Percentiles rank a stretch among this genome's conserved stretches.
phyloP scores from a whole-genome alignment of 2,797 vertebrate genomes.

The Yasuhikotakia modesta region DNA sequence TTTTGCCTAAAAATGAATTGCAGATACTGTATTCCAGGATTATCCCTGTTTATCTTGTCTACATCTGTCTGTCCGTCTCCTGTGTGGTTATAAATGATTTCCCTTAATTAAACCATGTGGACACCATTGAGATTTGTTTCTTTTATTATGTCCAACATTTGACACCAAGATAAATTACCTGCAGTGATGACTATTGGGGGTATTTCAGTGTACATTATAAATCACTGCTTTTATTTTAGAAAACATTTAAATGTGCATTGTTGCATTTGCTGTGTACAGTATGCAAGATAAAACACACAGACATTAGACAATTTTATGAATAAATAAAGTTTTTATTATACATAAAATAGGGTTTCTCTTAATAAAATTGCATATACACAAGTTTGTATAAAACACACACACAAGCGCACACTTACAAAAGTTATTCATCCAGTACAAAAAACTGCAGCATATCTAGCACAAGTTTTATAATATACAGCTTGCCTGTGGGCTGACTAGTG shows the following conservation, averaged over 20 bases:
- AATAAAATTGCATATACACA: slow-evolving; percentile 74
- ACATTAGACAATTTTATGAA: slow-evolving; percentile 41
- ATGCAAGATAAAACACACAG: not conserved
- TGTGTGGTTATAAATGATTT: slow-evolving; percentile 48
- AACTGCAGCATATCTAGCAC: slow-evolving; percentile 20
- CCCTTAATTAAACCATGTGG: slow-evolving; percentile 55
- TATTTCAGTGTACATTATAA: slow-evolving; percentile 6
- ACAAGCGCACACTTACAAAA: slow-evolving; percentile 75
- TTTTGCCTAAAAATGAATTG: slow-evolving; percentile 55
- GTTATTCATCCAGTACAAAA: slow-evolving; percentile 53
- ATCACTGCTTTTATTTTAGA: not conserved
- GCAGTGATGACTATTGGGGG: slow-evolving; percentile 8
- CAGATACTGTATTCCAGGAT: slow-evolving; percentile 49
- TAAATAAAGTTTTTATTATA: slow-evolving; percentile 68
- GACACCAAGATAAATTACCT: slow-evolving; percentile 44
- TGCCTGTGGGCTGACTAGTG: slow-evolving; percentile 34
- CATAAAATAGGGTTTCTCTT: slow-evolving; percentile 74
- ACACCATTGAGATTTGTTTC: slow-evolving; percentile 44
- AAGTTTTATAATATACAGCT: slow-evolving; percentile 45
- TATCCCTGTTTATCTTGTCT: not conserved
- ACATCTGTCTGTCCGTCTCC: slow-evolving; percentile 46
- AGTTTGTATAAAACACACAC: slow-evolving; percentile 62
- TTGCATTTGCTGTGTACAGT: not conserved
- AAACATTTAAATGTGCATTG: not conserved
- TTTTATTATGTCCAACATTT: slow-evolving; percentile 46